Percentiles rank a stretch among this genome's conserved stretches.
Evolutionary conservation across 2,888 invertebrate species (phyloP).

Genomic region (Drosophila yooni): DNA sequence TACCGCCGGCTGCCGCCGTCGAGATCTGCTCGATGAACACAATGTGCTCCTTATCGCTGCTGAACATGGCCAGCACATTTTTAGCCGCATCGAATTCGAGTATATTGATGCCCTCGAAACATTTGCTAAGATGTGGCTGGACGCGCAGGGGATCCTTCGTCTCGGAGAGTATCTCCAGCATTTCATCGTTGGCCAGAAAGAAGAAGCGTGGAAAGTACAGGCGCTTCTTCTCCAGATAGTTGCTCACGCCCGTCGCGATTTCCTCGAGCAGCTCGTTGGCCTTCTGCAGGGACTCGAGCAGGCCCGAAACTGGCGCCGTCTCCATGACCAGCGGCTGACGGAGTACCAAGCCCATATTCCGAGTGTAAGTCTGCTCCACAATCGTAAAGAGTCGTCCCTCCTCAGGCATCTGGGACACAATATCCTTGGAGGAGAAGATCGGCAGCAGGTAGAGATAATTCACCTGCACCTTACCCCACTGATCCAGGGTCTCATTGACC

Average conservation of each 20-base stretch:
- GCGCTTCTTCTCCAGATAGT: slow-evolving; percentile 89
- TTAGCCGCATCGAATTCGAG: slow-evolving; percentile 86
- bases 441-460: slow-evolving; percentile 88
- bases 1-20: slow-evolving; percentile 86
- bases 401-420: slow-evolving; percentile 88
- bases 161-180: slow-evolving; percentile 90
- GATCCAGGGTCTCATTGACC: slow-evolving; percentile 87
- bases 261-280: slow-evolving; percentile 86
- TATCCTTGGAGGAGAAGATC: slow-evolving; percentile 89
- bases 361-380: slow-evolving; percentile 85
- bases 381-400: slow-evolving; percentile 87
- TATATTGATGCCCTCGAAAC: slow-evolving; percentile 89
- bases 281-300: slow-evolving; percentile 89
- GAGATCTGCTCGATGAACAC: slow-evolving; percentile 85
- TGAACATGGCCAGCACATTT: slow-evolving; percentile 88
- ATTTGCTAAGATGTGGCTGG: slow-evolving; percentile 88
- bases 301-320: slow-evolving; percentile 87
- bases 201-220: slow-evolving; percentile 90
- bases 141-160: slow-evolving; percentile 88
- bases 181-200: slow-evolving; percentile 91
- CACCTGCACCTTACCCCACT: slow-evolving; percentile 88
- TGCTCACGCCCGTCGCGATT: slow-evolving; percentile 88
- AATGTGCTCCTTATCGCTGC: slow-evolving; percentile 87
- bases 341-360: slow-evolving; percentile 84
- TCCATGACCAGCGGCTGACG: slow-evolving; percentile 85